Evolutionary conservation across 2,888 invertebrate genomes (phyloP).

Genomic region (Eupithecia dodoneata): DNA sequence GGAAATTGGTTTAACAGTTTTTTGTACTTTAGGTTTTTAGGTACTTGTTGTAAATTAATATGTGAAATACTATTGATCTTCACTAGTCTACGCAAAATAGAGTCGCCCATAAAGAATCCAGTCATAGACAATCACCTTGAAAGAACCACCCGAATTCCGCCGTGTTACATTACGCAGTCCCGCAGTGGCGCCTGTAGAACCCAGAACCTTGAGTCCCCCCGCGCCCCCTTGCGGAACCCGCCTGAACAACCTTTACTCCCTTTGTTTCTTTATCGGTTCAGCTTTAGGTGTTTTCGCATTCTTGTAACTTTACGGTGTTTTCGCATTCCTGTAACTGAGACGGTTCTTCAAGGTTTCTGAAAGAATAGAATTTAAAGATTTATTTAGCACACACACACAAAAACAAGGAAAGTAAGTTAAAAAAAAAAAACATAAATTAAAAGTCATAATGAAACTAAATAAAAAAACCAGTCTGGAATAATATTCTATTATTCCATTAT

Average conservation of each 20-base stretch:
- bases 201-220: slow-evolving; percentile 60
- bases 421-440: too few species aligned
- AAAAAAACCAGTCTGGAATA: too few species aligned
- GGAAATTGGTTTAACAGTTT: too few species aligned
- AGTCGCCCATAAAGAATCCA: slow-evolving; percentile 2
- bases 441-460: too few species aligned
- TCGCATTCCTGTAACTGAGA: slow-evolving; percentile 23
- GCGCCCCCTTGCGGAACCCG: slow-evolving; percentile 40
- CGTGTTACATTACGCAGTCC: slow-evolving; percentile 66
- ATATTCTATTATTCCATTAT: too few species aligned
- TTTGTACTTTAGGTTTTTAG: too few species aligned
- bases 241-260: slow-evolving; percentile 63
- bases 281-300: slow-evolving; percentile 37
- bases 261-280: slow-evolving; percentile 47
- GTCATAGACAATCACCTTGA: neutral
- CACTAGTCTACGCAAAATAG: neutral
- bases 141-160: slow-evolving; percentile 4
- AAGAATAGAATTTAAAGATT: too few species aligned
- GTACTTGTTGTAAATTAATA: neutral
- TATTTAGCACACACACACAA: too few species aligned
- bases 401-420: too few species aligned
- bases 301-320: slow-evolving; percentile 24
- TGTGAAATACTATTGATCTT: neutral
- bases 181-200: slow-evolving; percentile 72
- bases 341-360: neutral